Base-by-base conservation (phyloP, 1,140 invertebrate species). In the Lordiphosa mommai region DNA sequence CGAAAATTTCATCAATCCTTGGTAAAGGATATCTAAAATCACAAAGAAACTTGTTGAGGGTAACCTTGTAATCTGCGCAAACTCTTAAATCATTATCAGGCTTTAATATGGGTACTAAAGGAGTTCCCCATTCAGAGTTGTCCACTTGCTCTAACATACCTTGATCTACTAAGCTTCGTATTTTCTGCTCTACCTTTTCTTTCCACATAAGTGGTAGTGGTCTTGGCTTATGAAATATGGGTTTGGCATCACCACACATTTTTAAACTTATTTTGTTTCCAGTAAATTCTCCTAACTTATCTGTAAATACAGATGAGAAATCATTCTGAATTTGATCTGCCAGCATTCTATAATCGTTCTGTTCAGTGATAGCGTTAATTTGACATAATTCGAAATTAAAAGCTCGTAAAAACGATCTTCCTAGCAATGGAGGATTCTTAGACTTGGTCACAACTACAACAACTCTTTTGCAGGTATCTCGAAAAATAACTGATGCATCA, bases 21-120 rank as follows among this genome's bases (percentile, higher is more conserved):
- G 46, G 30, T n/a, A 36, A 48, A 4, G 30, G 30, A 9, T 48
- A 48, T 36, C 64, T 33, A 20, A 88, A 71, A n/a, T 88, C 73
- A 34, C 79, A 55, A 17, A 89, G 40, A 10, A 52, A 59, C 43
- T 63, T 79, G 56, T 90, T 90, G 4, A 91, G n/a, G n/a, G n/a
- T n/a, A 5, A 56, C 34, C n/a, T 38, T 89, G 68, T 89, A 91
- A 71, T 92, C 90, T 2, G 73, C 87, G 63, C 90, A 90, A 23
- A 91, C 85, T 17, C 90, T 50, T 20, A 88, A 65, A 23, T 77
- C 67, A 6, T 88, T 88, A 61, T 91, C 74, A 2, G 77, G 55
- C 53, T 90, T 89, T 12, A 59, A 65, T 0, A 88, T 76, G 3
- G 74, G 68, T 1, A 90, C 77, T 9, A 90, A 72, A 1, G 89